These are phyloP conservation scores for Sesia apiformis DNA, from an alignment of 2,888 invertebrate species.

Conservation along the genomic window DNA sequence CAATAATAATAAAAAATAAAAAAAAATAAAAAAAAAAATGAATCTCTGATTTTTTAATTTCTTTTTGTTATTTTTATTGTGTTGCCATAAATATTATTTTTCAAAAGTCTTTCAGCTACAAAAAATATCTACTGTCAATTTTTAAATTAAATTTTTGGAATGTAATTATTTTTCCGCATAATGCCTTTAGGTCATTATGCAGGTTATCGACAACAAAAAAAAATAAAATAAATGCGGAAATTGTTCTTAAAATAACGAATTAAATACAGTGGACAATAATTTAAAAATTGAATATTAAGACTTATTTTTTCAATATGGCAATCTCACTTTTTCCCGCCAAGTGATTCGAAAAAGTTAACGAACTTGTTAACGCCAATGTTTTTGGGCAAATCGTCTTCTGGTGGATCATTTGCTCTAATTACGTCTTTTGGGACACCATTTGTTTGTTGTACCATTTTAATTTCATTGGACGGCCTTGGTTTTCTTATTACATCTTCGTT, in stretches of 20 bases:
- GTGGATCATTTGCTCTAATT: constrained; percentile 61
- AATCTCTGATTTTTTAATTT: too few relatives aligned
- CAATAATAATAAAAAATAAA: too few relatives aligned
- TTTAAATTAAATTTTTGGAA: neutral
- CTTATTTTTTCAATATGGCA: neutral
- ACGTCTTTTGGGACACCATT: constrained; percentile 56
- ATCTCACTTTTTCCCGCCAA: constrained; percentile 58
- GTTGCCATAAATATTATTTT: too few relatives aligned
- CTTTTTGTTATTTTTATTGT: too few relatives aligned
- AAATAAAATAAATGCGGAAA: neutral
- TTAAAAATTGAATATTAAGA: neutral
- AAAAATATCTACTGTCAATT: neutral
- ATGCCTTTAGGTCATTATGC: too few relatives aligned
- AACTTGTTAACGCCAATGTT: constrained; percentile 68
- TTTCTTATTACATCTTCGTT: constrained; percentile 18
- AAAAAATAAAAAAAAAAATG: too few relatives aligned
- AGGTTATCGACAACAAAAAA: neutral
- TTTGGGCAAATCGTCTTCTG: constrained; percentile 63
- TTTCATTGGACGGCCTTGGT: constrained; percentile 53
- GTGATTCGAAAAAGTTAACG: constrained; percentile 65
- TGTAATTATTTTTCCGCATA: too few relatives aligned
- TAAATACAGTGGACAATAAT: neutral
- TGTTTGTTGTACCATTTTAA: constrained; percentile 49
- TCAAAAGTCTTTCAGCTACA: neutral
- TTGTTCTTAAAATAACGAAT: neutral